Base-by-base conservation (phyloP, 2,888 invertebrate genomes). In the Drosophila anomelani region DNA sequence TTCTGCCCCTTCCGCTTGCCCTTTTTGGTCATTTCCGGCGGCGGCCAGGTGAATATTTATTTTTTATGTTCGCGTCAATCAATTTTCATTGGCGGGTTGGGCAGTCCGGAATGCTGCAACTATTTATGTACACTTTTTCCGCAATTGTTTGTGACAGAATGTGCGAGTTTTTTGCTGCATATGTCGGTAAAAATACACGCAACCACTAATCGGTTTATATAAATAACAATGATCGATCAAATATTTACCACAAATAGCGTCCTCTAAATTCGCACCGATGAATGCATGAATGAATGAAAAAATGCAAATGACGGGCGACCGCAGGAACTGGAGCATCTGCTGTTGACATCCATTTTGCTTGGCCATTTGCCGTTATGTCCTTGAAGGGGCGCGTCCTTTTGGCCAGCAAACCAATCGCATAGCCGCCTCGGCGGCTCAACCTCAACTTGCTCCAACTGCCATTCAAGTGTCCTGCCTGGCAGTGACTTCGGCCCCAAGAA, bases 141-240 rank as follows among this genome's bases (percentile, higher is more conserved):
- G 49, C 57, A 64, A 77, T 77, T 70, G 70, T 70, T 68, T 71
- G 58, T 51, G 66, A 51, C 56, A 61, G 61, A 70, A 54, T 86
- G 69, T 60, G 44, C 23, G 61, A 36, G 49, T 29, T 54, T 72
- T 70, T 56, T 62, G 64, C 47, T 49, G 36, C 43, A 26, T 6
- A 29, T 9, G 36, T 32, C 17, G n/a, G 29, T 39, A 29, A 34
- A 71, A 29, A 32, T 62, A 71, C 73, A 61, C 23, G 29, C 46
- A 53, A 39, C 61, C 51, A 60, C 69, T 69, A 72, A 69, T 69
- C 51, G 51, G 53, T 46, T 41, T 72, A 46, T 53, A 61, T 53
- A 49, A 47, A 55, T 46, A 63, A 51, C 55, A 69, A 74, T 67
- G 76, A 86, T 86, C 81, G 76, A 81, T 86, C 85, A 86, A 86